Conservation (phyloP, 2,113 vertebrate species). For the Tenebrosternarchus preto region DNA sequence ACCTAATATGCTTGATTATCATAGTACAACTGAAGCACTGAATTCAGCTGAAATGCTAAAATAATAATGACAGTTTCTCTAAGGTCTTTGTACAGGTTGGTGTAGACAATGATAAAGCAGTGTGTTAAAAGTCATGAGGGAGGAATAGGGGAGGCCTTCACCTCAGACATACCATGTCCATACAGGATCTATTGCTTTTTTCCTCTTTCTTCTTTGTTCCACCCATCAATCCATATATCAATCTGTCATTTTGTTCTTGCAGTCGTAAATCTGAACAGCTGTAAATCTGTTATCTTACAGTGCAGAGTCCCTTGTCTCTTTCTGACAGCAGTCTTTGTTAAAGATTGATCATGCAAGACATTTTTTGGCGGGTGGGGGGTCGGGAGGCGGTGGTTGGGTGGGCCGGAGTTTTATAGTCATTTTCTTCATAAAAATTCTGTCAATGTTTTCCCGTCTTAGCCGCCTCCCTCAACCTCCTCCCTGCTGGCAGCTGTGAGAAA, state of each 20-base stretch:
- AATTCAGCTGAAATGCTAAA: constrained; percentile 16
- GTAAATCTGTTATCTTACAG: constrained; percentile 45
- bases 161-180: not conserved
- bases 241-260: constrained; percentile 40
- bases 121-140: constrained; percentile 19
- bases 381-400: too few relatives aligned
- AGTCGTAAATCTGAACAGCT: constrained; percentile 40
- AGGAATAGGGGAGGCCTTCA: too few relatives aligned
- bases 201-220: constrained; percentile 14
- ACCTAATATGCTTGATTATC: not conserved
- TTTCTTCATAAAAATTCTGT: too few relatives aligned
- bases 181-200: constrained; percentile 36
- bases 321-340: constrained; percentile 17
- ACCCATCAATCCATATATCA: constrained; percentile 8
- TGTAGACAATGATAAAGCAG: not conserved
- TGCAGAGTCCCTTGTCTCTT: constrained; percentile 49
- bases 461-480: too few relatives aligned
- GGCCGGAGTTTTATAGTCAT: too few relatives aligned
- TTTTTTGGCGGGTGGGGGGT: too few relatives aligned
- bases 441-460: too few relatives aligned
- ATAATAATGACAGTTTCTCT: constrained; percentile 23
- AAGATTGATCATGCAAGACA: too few relatives aligned
- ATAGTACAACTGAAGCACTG: constrained; percentile 16
- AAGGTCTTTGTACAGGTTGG: not conserved
- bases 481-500: too few relatives aligned